A percentile compares a stretch with the other conserved stretches of the same genome.
Evolutionary conservation across 2,113 vertebrate genomes (phyloP).

Genomic region (Scophthalmus maximus): DNA sequence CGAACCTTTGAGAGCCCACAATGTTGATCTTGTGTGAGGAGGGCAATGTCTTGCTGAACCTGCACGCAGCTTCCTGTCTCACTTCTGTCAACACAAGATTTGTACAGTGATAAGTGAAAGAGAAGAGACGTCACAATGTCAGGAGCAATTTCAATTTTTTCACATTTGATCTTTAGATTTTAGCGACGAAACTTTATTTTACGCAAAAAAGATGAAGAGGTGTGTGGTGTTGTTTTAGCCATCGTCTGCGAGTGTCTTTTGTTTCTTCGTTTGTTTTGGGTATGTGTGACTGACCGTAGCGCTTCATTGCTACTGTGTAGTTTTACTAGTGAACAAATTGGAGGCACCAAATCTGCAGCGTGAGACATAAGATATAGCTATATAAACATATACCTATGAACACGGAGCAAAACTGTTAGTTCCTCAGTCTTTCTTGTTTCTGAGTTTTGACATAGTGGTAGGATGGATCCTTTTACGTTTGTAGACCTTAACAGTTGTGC

Average conservation of each 20-base stretch:
- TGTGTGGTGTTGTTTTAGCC: slow-evolving; percentile 68
- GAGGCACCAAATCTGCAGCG: slow-evolving; percentile 74
- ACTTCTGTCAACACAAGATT: slow-evolving; percentile 53
- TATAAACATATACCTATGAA: slow-evolving; percentile 72
- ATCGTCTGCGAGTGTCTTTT: slow-evolving; percentile 64
- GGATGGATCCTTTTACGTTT: slow-evolving; percentile 66
- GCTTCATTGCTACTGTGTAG: slow-evolving; percentile 71
- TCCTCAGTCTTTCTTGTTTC: slow-evolving; percentile 73
- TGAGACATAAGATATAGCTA: slow-evolving; percentile 68
- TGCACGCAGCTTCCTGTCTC: slow-evolving; percentile 66
- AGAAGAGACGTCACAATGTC: slow-evolving; percentile 61
- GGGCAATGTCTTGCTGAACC: slow-evolving; percentile 51
- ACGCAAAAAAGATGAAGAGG: slow-evolving; percentile 41
- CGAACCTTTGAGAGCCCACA: slow-evolving; percentile 27
- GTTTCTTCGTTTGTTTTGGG: slow-evolving; percentile 46
- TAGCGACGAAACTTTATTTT: slow-evolving; percentile 53
- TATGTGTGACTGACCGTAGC: slow-evolving; percentile 52
- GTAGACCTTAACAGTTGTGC: slow-evolving; percentile 81
- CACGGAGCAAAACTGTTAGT: slow-evolving; percentile 66
- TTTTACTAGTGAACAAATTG: slow-evolving; percentile 66
- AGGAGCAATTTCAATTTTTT: slow-evolving; percentile 62
- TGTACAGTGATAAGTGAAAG: slow-evolving; percentile 68
- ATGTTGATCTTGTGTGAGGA: slow-evolving; percentile 40
- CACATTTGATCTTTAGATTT: slow-evolving; percentile 65
- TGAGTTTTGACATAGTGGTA: slow-evolving; percentile 70